A percentile compares a stretch with the other conserved stretches of the same genome.
Evolutionary conservation across 2,888 invertebrate genomes (phyloP).

Genomic region (Drosophila ezoana): DNA sequence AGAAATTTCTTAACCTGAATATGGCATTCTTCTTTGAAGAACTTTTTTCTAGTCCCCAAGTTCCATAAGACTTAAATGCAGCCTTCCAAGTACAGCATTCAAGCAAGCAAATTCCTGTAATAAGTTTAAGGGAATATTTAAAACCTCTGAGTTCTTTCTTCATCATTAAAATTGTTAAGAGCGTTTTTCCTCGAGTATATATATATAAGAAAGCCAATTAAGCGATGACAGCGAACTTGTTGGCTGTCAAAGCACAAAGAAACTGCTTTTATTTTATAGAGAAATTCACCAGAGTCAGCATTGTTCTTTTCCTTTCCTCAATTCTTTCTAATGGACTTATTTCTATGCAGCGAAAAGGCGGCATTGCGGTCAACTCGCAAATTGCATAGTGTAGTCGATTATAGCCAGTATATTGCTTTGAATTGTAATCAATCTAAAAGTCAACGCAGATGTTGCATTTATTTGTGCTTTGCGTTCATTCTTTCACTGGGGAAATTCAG

Average conservation of each 20-base stretch:
- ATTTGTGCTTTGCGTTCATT: conserved; percentile 5
- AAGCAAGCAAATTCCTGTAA: too few species aligned
- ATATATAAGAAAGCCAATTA: conserved; percentile 1
- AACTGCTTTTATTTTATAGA: conserved; percentile 1
- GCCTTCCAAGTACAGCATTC: too few species aligned
- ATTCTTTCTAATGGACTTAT: not conserved
- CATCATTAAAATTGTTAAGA: not conserved
- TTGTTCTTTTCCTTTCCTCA: not conserved
- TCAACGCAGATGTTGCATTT: conserved; percentile 7
- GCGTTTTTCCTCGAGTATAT: not conserved
- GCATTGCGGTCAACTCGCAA: conserved; percentile 12
- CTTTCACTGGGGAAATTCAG: conserved; percentile 33
- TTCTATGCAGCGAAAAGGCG: conserved; percentile 4
- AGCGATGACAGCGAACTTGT: conserved; percentile 1
- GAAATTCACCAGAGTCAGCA: not conserved
- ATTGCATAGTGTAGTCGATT: conserved; percentile 1
- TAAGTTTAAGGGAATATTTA: too few species aligned
- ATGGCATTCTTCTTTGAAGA: too few species aligned
- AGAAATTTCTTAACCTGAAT: not conserved
- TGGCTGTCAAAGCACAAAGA: conserved; percentile 14
- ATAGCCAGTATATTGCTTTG: conserved; percentile 3
- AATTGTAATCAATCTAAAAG: conserved; percentile 40
- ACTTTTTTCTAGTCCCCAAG: too few species aligned
- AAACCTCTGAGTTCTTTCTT: not conserved
- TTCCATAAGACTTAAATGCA: too few species aligned